These are phyloP conservation scores for Platichthys stellatus DNA, from an alignment of 2,113 vertebrate genomes.

Conservation along the genomic window DNA sequence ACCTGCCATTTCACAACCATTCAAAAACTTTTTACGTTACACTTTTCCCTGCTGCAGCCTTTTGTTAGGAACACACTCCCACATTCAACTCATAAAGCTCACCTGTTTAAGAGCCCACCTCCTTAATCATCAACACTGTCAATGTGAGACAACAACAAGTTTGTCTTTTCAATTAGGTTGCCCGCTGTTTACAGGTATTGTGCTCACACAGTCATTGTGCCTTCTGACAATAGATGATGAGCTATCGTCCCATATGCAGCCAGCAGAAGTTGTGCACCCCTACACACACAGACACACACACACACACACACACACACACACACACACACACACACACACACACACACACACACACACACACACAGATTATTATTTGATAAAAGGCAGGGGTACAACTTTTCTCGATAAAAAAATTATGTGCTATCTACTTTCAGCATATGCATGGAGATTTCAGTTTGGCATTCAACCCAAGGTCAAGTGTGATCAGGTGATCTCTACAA, in stretches of 20 bases:
- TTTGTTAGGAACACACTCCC: slow-evolving; percentile 35
- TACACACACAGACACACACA: slow-evolving; percentile 12
- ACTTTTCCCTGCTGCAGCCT: neutral
- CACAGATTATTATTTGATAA: too few relatives aligned
- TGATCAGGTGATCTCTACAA: too few relatives aligned
- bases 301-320: neutral
- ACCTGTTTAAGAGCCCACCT: slow-evolving; percentile 76
- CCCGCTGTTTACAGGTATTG: slow-evolving; percentile 87
- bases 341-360: too few relatives aligned
- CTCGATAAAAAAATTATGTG: too few relatives aligned
- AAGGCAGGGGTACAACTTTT: too few relatives aligned
- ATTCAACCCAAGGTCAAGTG: too few relatives aligned
- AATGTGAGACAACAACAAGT: slow-evolving; percentile 82
- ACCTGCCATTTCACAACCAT: slow-evolving; percentile 36
- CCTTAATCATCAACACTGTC: slow-evolving; percentile 86
- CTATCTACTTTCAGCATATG: too few relatives aligned
- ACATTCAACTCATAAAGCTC: slow-evolving; percentile 80
- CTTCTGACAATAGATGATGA: slow-evolving; percentile 94
- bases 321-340: too few relatives aligned
- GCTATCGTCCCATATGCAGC: slow-evolving; percentile 87
- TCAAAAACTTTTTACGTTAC: slow-evolving; percentile 12
- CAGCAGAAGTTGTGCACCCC: slow-evolving; percentile 80
- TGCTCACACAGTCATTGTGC: slow-evolving; percentile 87
- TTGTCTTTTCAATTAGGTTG: slow-evolving; percentile 88
- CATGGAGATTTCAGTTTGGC: too few relatives aligned